A percentile compares a stretch with the other conserved stretches of the same genome.
These are phyloP conservation scores for Octopus sinensis DNA, from an alignment of 1,140 invertebrate genomes.

Conservation along the genomic window DNA sequence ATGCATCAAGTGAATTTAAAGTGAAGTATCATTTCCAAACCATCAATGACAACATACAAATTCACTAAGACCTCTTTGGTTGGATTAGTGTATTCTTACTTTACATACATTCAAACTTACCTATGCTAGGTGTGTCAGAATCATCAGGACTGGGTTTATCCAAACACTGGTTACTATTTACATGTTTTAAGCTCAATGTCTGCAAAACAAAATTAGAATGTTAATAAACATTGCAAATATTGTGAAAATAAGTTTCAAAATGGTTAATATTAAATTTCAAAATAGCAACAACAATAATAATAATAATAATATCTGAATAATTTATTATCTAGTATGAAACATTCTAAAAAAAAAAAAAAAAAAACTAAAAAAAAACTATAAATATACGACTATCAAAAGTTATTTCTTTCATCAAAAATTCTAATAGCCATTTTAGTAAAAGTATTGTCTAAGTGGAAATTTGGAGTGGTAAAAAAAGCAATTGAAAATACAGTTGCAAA, in stretches of 20 bases:
- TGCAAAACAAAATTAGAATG: conserved; percentile 30
- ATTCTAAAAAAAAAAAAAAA: too few species aligned
- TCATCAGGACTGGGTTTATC: conserved; percentile 41
- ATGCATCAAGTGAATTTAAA: neutral
- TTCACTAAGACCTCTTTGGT: neutral
- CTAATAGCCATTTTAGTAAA: too few species aligned
- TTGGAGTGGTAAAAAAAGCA: too few species aligned
- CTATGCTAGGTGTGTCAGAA: conserved; percentile 46
- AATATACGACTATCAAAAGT: too few species aligned
- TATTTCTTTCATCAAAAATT: too few species aligned
- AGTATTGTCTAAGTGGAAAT: too few species aligned
- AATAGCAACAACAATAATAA: neutral
- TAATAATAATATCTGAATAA: too few species aligned
- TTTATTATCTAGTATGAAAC: too few species aligned
- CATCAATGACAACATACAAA: neutral
- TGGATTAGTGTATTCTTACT: neutral
- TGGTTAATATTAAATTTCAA: conserved; percentile 8
- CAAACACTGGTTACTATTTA: conserved; percentile 53
- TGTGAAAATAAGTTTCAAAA: conserved; percentile 18
- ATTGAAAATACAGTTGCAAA: conserved; percentile 2
- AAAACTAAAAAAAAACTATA: too few species aligned
- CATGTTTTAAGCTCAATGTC: conserved; percentile 45
- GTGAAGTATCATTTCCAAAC: neutral
- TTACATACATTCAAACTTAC: conserved; percentile 23
- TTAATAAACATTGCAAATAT: conserved; percentile 8